Evolutionary conservation across 2,113 vertebrate species (phyloP).

Genomic region (Stomatorhinus ivindoensis): DNA sequence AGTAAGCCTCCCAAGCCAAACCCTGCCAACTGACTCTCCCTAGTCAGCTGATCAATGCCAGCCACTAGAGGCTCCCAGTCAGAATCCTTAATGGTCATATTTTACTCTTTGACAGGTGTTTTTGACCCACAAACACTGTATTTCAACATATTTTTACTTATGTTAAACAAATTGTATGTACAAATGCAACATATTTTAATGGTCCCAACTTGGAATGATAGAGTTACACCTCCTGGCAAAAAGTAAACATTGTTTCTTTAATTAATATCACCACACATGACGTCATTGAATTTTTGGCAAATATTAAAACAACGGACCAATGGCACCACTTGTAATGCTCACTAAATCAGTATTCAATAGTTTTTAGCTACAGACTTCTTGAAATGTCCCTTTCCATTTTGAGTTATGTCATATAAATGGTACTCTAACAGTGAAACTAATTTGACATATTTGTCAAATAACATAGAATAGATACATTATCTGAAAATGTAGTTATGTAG

Average conservation of each 20-base stretch:
- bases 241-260: neutral
- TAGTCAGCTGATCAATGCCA: neutral
- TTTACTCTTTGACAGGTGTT: neutral
- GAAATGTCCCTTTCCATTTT: neutral
- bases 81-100: neutral
- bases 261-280: neutral
- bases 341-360: neutral
- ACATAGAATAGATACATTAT: neutral
- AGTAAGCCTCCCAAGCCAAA: neutral
- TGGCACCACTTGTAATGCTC: neutral
- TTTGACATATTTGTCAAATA: neutral
- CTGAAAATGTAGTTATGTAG: neutral
- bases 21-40: neutral
- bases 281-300: neutral
- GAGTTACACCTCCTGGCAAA: neutral
- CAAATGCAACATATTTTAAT: neutral
- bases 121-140: neutral
- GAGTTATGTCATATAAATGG: neutral
- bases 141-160: neutral
- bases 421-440: neutral
- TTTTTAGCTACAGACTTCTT: neutral
- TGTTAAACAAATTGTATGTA: neutral
- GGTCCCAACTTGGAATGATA: neutral
- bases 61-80: constrained; percentile 1
- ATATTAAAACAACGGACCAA: neutral